phyloP scores from a whole-genome alignment of 2,888 invertebrate species.

The Lobophora halterata region DNA sequence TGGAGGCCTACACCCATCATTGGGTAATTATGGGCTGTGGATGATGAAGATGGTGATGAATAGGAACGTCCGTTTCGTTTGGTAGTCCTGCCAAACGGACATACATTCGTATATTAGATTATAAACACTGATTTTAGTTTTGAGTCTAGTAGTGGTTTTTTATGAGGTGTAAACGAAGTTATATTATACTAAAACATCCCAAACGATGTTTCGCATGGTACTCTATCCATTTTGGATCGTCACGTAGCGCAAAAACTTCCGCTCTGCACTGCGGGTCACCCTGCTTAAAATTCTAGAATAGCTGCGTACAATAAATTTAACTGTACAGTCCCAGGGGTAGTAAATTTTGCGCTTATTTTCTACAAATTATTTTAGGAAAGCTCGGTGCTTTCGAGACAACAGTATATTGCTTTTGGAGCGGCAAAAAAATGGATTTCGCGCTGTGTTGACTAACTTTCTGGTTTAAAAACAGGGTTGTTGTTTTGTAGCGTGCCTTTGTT shows the following conservation, averaged over 20 bases:
- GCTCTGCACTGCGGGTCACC: slow-evolving; percentile 52
- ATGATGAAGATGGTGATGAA: too few relatives aligned
- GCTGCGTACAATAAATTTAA: slow-evolving; percentile 69
- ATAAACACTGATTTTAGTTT: too few relatives aligned
- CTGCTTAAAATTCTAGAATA: slow-evolving; percentile 70
- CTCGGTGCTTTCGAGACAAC: slow-evolving; percentile 27
- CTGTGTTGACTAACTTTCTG: slow-evolving; percentile 13
- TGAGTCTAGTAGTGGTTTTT: too few relatives aligned
- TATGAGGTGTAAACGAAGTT: too few relatives aligned
- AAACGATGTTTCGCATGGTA: slow-evolving; percentile 2
- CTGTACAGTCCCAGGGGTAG: slow-evolving; percentile 50
- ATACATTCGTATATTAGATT: too few relatives aligned
- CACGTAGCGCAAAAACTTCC: slow-evolving; percentile 34
- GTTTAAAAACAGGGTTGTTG: slow-evolving; percentile 9
- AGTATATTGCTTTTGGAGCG: slow-evolving; percentile 16
- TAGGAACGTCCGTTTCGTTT: too few relatives aligned
- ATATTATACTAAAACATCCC: slow-evolving; percentile 8
- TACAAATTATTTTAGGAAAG: slow-evolving; percentile 64
- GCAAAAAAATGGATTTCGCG: slow-evolving; percentile 25
- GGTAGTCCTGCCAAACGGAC: too few relatives aligned
- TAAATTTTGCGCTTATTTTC: slow-evolving; percentile 67
- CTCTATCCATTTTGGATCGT: slow-evolving; percentile 8
- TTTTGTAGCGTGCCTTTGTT: slow-evolving; percentile 15
- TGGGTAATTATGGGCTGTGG: too few relatives aligned
- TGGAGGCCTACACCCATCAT: too few relatives aligned